Percentiles rank a stretch among this genome's conserved stretches.
Conservation (phyloP, 2,888 invertebrate species). For the Cryptus armator region DNA sequence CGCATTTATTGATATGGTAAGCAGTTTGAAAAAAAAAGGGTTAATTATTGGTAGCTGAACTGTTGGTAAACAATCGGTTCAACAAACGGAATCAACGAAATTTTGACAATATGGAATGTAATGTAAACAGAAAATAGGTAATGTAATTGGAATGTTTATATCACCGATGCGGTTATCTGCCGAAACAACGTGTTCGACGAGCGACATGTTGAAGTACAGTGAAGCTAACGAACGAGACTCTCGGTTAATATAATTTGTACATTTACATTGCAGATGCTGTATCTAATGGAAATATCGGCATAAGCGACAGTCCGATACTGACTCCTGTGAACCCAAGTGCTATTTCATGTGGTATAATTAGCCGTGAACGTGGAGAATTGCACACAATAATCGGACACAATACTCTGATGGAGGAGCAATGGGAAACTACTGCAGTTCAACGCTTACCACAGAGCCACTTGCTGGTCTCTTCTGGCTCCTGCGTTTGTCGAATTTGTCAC, state of each 20-base stretch:
- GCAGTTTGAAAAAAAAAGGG: background rate
- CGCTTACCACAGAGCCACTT: slow-evolving; percentile 70
- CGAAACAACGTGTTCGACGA: too few species aligned
- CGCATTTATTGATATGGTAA: background rate
- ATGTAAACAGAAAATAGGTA: background rate
- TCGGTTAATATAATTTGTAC: background rate
- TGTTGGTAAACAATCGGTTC: background rate
- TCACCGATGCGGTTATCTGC: too few species aligned
- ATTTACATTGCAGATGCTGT: slow-evolving; percentile 35
- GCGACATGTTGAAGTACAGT: background rate
- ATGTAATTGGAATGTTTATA: background rate
- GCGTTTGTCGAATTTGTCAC: slow-evolving; percentile 89
- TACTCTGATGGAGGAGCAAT: slow-evolving; percentile 53
- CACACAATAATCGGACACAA: slow-evolving; percentile 65
- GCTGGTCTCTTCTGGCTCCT: slow-evolving; percentile 86
- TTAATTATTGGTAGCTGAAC: background rate
- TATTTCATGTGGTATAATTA: slow-evolving; percentile 72
- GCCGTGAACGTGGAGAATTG: slow-evolving; percentile 76
- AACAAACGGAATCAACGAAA: background rate
- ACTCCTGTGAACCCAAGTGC: background rate
- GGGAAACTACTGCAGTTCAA: slow-evolving; percentile 73
- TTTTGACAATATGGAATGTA: background rate
- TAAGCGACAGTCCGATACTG: slow-evolving; percentile 18
- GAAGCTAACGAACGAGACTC: background rate
- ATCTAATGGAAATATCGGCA: slow-evolving; percentile 1